A percentile compares a stretch with the other conserved stretches of the same genome.
These are phyloP conservation scores for Machimus rusticus DNA, from an alignment of 2,888 invertebrate species.

Conservation along the genomic window DNA sequence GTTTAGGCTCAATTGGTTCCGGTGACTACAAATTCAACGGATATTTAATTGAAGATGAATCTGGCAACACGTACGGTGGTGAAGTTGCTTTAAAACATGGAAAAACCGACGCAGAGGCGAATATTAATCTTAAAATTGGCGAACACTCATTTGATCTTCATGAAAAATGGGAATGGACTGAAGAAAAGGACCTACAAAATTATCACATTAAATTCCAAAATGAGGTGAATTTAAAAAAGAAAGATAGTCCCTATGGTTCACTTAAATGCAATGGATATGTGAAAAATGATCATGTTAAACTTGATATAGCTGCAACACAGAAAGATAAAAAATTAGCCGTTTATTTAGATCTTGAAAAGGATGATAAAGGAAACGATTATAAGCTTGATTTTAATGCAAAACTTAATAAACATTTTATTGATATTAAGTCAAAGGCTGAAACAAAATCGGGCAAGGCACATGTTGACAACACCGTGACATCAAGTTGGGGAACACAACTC, in stretches of 20 bases:
- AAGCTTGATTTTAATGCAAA: constrained; percentile 69
- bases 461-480: constrained; percentile 54
- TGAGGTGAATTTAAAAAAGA: constrained; percentile 48
- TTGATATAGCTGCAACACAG: constrained; percentile 68
- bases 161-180: neutral
- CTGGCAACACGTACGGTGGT: constrained; percentile 54
- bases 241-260: neutral
- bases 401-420: constrained; percentile 57
- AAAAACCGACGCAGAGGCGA: constrained; percentile 46
- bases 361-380: constrained; percentile 61
- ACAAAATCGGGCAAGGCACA: constrained; percentile 57
- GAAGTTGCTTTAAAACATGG: constrained; percentile 50
- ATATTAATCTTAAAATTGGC: constrained; percentile 50
- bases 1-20: neutral
- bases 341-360: constrained; percentile 63
- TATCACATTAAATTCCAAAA: constrained; percentile 43
- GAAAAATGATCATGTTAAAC: constrained; percentile 66
- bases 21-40: constrained; percentile 52
- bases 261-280: constrained; percentile 66
- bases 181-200: neutral
- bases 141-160: constrained; percentile 47
- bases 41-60: constrained; percentile 54
- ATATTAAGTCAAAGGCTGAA: constrained; percentile 54
- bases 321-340: constrained; percentile 67
- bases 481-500: constrained; percentile 58